Conservation (phyloP, 2,888 invertebrate genomes). For the Chrysina gloriosa region DNA sequence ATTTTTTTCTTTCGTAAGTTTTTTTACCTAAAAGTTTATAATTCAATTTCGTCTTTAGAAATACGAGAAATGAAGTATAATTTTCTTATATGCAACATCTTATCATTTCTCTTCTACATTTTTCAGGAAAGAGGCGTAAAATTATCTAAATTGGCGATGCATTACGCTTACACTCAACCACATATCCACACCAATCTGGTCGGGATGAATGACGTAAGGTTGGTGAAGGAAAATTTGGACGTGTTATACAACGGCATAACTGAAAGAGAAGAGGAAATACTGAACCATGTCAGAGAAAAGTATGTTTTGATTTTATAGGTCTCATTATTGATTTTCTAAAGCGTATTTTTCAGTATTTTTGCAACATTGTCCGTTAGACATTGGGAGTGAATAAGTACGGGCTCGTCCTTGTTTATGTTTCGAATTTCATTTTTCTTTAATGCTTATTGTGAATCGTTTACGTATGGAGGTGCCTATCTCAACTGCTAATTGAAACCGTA, state of each 20-base stretch:
- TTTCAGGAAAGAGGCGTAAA: constrained; percentile 70
- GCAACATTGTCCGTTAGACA: constrained; percentile 64
- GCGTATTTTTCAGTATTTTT: constrained; percentile 64
- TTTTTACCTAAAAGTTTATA: too few relatives aligned
- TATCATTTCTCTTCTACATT: too few relatives aligned
- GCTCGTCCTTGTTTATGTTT: background rate
- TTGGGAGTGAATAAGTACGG: constrained; percentile 68
- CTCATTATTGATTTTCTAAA: constrained; percentile 13
- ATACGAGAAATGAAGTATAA: background rate
- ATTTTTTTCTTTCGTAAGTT: too few relatives aligned
- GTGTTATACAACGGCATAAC: constrained; percentile 74
- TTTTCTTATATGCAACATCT: too few relatives aligned
- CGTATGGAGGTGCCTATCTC: too few relatives aligned
- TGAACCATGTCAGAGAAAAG: constrained; percentile 60
- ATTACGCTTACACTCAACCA: constrained; percentile 67
- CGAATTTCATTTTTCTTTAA: background rate
- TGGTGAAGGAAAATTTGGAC: constrained; percentile 74
- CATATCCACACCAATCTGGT: constrained; percentile 78
- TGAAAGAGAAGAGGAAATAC: constrained; percentile 72
- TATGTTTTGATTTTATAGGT: constrained; percentile 42
- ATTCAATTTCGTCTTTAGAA: too few relatives aligned
- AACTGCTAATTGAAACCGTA: too few relatives aligned
- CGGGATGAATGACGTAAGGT: constrained; percentile 77
- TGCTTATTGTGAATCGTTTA: too few relatives aligned
- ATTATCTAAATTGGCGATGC: constrained; percentile 78